Percentiles rank a stretch among this genome's conserved stretches.
phyloP scores from a whole-genome alignment of 2,113 vertebrate species.

The Anhinga rufa region DNA sequence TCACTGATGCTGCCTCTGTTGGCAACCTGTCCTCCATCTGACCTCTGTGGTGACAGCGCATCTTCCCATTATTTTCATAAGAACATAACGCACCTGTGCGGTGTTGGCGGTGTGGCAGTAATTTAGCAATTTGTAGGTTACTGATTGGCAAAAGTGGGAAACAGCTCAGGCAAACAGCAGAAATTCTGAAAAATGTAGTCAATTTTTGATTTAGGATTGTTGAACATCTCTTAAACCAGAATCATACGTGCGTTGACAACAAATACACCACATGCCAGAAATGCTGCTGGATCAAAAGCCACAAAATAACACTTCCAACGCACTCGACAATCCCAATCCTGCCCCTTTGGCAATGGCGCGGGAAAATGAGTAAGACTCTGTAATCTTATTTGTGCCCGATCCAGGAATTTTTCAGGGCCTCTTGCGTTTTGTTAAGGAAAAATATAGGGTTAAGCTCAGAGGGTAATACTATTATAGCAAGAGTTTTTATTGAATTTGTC shows the following conservation, averaged over 20 bases:
- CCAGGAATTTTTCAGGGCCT: not conserved
- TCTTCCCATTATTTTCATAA: not conserved
- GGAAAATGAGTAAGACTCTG: not conserved
- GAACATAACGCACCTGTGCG: fast-evolving
- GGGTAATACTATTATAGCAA: not conserved
- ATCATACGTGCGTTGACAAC: fast-evolving
- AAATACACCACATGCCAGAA: not conserved
- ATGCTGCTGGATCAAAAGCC: not conserved
- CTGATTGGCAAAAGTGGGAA: not conserved
- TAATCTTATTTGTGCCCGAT: not conserved
- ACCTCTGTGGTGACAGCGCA: not conserved
- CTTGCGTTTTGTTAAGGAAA: not conserved
- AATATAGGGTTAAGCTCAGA: not conserved
- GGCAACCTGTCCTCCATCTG: not conserved
- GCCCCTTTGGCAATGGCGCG: not conserved
- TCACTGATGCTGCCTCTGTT: not conserved
- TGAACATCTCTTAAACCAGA: not conserved
- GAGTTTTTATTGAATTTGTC: not conserved
- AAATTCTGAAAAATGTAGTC: not conserved
- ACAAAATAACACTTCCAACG: fast-evolving
- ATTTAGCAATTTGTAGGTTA: not conserved
- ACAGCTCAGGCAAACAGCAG: not conserved
- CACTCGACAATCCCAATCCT: not conserved
- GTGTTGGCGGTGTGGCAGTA: fast-evolving
- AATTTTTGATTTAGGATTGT: not conserved